Percentiles rank a stretch among this genome's conserved stretches.
Evolutionary conservation across 2,888 invertebrate genomes (phyloP).

Genomic region (Germaria angustata): DNA sequence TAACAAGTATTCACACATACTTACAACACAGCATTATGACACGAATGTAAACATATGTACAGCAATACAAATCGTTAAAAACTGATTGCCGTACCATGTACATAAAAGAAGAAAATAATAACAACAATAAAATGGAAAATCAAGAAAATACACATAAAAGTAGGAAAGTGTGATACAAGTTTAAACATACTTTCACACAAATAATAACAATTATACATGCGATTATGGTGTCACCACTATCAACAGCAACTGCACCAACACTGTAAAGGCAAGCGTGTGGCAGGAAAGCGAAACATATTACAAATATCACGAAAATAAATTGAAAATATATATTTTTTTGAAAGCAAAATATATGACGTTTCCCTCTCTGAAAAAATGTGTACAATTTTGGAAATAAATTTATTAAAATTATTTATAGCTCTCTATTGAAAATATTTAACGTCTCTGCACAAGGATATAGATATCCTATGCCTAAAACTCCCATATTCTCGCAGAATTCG

Average conservation of each 20-base stretch:
- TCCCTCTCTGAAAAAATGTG: too few relatives aligned
- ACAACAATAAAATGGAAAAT: background rate
- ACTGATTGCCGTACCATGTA: background rate
- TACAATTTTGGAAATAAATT: too few relatives aligned
- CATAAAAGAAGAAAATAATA: background rate
- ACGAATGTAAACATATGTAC: background rate
- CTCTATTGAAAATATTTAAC: too few relatives aligned
- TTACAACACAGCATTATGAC: background rate
- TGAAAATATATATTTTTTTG: too few relatives aligned
- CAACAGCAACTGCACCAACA: background rate
- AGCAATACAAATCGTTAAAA: conserved; percentile 3
- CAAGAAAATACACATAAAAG: background rate
- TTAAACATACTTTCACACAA: background rate
- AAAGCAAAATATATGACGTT: too few relatives aligned
- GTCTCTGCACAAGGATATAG: too few relatives aligned
- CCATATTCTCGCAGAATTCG: too few relatives aligned
- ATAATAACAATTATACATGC: background rate
- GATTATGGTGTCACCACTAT: background rate
- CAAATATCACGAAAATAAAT: too few relatives aligned
- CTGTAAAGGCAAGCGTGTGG: background rate
- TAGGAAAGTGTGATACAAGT: background rate
- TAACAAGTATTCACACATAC: background rate
- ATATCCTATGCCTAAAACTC: too few relatives aligned
- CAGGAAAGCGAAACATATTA: background rate
- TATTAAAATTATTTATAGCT: too few relatives aligned